Percentiles rank a stretch among this genome's conserved stretches.
phyloP scores from a whole-genome alignment of 2,888 invertebrate species.

The Hyles lineata region DNA sequence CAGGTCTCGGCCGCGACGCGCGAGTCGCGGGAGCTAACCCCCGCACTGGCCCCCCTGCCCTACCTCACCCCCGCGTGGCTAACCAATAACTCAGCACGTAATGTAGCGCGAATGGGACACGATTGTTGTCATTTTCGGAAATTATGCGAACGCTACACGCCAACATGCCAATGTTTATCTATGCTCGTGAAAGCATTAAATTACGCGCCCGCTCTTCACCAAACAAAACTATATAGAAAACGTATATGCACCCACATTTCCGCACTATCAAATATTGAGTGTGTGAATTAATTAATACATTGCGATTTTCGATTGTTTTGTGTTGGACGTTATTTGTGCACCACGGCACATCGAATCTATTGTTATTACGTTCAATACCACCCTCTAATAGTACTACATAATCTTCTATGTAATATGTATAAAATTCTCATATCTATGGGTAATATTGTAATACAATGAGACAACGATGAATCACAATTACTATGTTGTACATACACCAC shows the following conservation, averaged over 20 bases:
- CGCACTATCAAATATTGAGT: conserved; percentile 24
- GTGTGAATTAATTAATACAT: conserved; percentile 4
- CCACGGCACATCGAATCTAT: not conserved
- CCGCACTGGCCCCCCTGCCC: not conserved
- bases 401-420: no score
- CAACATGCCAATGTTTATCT: conserved; percentile 74
- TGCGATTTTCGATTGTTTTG: conserved; percentile 13
- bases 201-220: conserved; percentile 57
- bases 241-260: conserved; percentile 34
- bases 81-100: conserved; percentile 74
- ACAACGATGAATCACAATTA: no score
- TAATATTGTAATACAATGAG: no score
- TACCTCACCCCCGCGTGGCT: conserved; percentile 47
- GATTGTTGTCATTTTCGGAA: conserved; percentile 81
- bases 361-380: not conserved
- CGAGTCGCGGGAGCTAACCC: conserved; percentile 34
- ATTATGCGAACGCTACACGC: conserved; percentile 77
- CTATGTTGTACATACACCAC: no score
- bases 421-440: no score
- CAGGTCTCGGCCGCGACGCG: conserved; percentile 66
- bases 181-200: conserved; percentile 75
- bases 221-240: conserved; percentile 60
- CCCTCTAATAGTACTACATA: not conserved
- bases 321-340: not conserved
- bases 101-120: conserved; percentile 76